Percentiles rank a stretch among this genome's conserved stretches.
phyloP scores from a whole-genome alignment of 2,888 invertebrate species.

The Nesidiocoris tenuis region DNA sequence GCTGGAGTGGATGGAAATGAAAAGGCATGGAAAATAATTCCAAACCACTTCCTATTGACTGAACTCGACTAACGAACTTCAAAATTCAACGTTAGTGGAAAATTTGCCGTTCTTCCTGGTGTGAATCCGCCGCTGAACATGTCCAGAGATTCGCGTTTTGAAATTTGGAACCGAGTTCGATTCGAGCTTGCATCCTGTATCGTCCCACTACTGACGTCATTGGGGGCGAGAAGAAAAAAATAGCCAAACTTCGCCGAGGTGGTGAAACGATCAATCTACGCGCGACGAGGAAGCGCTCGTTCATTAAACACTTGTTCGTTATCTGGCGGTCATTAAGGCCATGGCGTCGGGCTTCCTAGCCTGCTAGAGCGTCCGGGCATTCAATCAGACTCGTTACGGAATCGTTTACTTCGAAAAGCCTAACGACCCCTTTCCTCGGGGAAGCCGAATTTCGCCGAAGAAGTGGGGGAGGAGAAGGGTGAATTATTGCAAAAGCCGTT shows the following conservation, averaged over 20 bases:
- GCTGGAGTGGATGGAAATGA: too few species aligned
- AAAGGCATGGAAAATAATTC: too few species aligned
- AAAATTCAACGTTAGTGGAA: too few species aligned
- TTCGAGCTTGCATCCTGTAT: too few species aligned
- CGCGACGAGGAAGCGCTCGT: constrained; percentile 19
- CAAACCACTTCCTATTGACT: too few species aligned
- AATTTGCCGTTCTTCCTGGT: too few species aligned
- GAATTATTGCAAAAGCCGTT: constrained; percentile 21
- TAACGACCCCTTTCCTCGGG: constrained; percentile 27
- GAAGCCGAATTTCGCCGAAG: not conserved
- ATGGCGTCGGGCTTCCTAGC: not conserved
- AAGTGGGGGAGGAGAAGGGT: not conserved
- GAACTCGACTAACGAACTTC: too few species aligned
- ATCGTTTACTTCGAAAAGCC: constrained; percentile 41
- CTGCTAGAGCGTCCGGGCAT: constrained; percentile 15
- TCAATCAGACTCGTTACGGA: constrained; percentile 42
- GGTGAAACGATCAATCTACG: constrained; percentile 29
- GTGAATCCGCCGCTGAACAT: too few species aligned
- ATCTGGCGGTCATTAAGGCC: constrained; percentile 37
- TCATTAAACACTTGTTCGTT: constrained; percentile 41
- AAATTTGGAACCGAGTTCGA: too few species aligned
- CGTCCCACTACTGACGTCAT: too few species aligned
- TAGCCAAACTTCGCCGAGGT: not conserved
- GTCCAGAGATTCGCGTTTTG: too few species aligned
- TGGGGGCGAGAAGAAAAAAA: too few species aligned